Conservation (phyloP, 2,888 invertebrate species). For the Gastrophysa polygoni region DNA sequence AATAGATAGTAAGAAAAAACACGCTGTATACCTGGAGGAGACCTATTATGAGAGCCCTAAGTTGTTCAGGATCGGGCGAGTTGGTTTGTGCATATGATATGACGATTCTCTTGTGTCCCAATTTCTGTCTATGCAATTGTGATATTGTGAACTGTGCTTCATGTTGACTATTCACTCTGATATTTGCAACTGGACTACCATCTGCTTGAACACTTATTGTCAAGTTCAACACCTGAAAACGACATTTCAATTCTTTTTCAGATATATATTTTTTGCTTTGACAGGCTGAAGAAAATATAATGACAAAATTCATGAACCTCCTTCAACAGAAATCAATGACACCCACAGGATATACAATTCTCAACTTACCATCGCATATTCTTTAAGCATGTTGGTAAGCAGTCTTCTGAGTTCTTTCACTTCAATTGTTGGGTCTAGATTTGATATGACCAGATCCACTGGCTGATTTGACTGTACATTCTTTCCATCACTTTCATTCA, state of each 20-base stretch:
- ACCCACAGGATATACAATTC: too few relatives aligned
- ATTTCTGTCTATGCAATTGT: slow-evolving; percentile 80
- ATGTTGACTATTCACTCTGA: slow-evolving; percentile 69
- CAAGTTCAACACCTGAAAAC: slow-evolving; percentile 64
- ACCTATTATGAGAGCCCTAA: slow-evolving; percentile 73
- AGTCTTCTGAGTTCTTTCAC: slow-evolving; percentile 69
- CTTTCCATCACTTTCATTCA: slow-evolving; percentile 27
- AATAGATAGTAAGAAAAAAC: not conserved
- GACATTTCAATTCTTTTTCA: not conserved
- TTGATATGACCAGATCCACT: slow-evolving; percentile 68
- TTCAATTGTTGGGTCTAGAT: slow-evolving; percentile 73
- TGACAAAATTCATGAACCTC: too few relatives aligned
- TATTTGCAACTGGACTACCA: slow-evolving; percentile 71
- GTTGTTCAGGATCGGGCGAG: slow-evolving; percentile 68
- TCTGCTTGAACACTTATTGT: slow-evolving; percentile 69
- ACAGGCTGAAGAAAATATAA: too few relatives aligned
- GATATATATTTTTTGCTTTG: not conserved
- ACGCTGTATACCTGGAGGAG: slow-evolving; percentile 63
- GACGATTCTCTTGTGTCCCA: slow-evolving; percentile 80
- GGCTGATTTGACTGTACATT: slow-evolving; percentile 37
- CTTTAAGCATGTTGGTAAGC: slow-evolving; percentile 67
- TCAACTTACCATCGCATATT: slow-evolving; percentile 66
- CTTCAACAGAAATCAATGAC: too few relatives aligned
- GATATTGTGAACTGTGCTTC: slow-evolving; percentile 79
- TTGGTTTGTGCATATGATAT: slow-evolving; percentile 73